A percentile compares a stretch with the other conserved stretches of the same genome.
Evolutionary conservation across 1,140 invertebrate genomes (phyloP).

Genomic region (Theocolax elegans): DNA sequence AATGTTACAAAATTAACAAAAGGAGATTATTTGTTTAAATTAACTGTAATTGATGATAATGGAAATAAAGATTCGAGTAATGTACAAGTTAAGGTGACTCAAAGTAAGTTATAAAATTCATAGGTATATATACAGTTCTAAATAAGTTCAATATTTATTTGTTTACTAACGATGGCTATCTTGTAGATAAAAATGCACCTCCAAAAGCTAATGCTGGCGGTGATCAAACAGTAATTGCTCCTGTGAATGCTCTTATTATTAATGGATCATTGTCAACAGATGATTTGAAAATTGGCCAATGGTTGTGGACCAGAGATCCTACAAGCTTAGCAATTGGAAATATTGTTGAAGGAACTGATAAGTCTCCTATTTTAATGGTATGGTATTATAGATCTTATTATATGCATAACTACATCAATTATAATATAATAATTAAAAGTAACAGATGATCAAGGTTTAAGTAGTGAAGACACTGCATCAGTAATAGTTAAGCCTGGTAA

Average conservation of each 20-base stretch:
- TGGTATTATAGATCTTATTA: constrained; percentile 1
- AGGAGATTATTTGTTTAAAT: constrained; percentile 84
- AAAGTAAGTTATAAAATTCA: constrained; percentile 75
- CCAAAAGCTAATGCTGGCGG: constrained; percentile 90
- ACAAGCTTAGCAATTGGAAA: constrained; percentile 86
- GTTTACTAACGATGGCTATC: constrained; percentile 41
- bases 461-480: constrained; percentile 82
- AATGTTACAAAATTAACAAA: constrained; percentile 85
- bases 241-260: constrained; percentile 79
- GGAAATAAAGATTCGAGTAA: constrained; percentile 80
- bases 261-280: constrained; percentile 90
- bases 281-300: constrained; percentile 87
- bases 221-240: constrained; percentile 81
- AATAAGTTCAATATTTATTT: constrained; percentile 20
- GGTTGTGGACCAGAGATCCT: constrained; percentile 85
- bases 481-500: constrained; percentile 84
- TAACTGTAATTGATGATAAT: constrained; percentile 87
- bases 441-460: constrained; percentile 87
- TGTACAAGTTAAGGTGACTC: constrained; percentile 84
- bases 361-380: constrained; percentile 82
- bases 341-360: constrained; percentile 79
- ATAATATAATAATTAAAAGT: constrained; percentile 80
- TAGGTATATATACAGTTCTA: too few species aligned
- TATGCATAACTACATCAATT: background rate
- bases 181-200: constrained; percentile 85